Percentiles rank a stretch among this genome's conserved stretches.
phyloP scores from a whole-genome alignment of 2,113 vertebrate genomes.

The Coptodon bakossiorum region DNA sequence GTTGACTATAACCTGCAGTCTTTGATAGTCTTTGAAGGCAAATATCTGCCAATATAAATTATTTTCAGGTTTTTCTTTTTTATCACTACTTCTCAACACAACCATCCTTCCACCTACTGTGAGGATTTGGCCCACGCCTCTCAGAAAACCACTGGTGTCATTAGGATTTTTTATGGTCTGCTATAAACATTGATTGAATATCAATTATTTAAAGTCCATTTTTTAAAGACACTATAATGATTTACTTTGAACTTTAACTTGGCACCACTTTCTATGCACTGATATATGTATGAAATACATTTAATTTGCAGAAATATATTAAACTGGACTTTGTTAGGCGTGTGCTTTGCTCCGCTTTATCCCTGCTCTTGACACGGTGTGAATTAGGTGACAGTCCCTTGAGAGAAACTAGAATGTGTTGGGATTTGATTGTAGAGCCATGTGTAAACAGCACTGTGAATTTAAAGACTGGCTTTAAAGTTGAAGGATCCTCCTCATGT shows the following conservation, averaged over 20 bases:
- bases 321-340: background rate
- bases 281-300: background rate
- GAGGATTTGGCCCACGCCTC: background rate
- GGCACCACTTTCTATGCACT: background rate
- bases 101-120: background rate
- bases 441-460: slow-evolving; percentile 13
- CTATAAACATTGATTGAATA: background rate
- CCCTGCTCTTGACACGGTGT: background rate
- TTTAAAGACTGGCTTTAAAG: slow-evolving; percentile 14
- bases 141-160: background rate
- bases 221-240: background rate
- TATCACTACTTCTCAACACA: background rate
- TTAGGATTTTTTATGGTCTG: background rate
- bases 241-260: background rate
- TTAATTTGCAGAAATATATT: background rate
- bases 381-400: background rate
- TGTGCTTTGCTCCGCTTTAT: background rate
- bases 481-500: background rate
- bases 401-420: background rate
- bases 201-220: background rate
- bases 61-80: background rate
- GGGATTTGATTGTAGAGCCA: background rate
- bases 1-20: background rate
- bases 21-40: background rate
- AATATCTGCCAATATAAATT: background rate